Evolutionary conservation across 2,113 vertebrate species (phyloP), one percentile per base, ranked within the genome.

Genomic region (Dolichotis patagonum): DNA sequence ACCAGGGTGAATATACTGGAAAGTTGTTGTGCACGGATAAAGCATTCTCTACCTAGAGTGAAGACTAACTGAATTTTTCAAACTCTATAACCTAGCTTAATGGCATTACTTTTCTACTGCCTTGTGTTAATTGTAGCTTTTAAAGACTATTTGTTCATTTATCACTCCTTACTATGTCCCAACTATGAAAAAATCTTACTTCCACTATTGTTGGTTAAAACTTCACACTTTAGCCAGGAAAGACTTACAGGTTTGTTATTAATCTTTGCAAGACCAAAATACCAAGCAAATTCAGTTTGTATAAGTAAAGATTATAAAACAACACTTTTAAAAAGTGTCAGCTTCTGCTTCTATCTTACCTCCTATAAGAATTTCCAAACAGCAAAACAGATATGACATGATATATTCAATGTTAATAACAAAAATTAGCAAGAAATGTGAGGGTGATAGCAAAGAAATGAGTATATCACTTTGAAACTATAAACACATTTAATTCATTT

Each of bases 291-390:
- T 95, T 63, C 38, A 43, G 54, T 28, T 43, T 81, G 91, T 96
- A 87, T 97, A 98, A 98, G 96, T 98, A 98, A 97, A 98, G 98
- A 98, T 43, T 98, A 98, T 96, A 98, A 98, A 98, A 97, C 17
- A 97, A 97, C 4, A 41, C 35, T 54, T 46, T 38, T 41, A 28
- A 84, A 88, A 65, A 80, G 52, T 69, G 60, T 84, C 7, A 49
- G 60, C 20, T 9, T 91, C 49, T 65, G 5, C 28, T 96, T 65
- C 41, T n/a, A 32, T 77, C 35, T 93, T 69, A 84, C 80, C 46
- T 83, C 7, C 28, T 91, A 52, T 13, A 28, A 94, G 65, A 93
- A 91, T 91, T 80, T 90, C 67, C 28, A 85, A 80, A 35, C 78
- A 86, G 38, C 46, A 56, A 58, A 7, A 78, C 30, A 69, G 26